These are phyloP conservation scores for Galerucella calmariensis DNA, from an alignment of 2,888 invertebrate species.

Conservation along the genomic window DNA sequence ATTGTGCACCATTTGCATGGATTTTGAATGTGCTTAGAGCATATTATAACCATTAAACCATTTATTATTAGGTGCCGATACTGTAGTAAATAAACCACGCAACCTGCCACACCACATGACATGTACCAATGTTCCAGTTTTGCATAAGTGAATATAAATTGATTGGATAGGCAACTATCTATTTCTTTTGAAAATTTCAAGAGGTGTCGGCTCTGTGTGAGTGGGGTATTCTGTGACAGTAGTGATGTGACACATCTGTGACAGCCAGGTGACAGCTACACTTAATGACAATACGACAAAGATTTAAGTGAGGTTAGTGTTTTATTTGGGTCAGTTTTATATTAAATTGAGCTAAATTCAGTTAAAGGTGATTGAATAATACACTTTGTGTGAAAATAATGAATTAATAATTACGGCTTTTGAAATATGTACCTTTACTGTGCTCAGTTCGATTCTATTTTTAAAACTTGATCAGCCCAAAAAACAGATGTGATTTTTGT, in stretches of 20 bases:
- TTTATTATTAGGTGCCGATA: no score
- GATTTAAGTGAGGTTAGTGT: conserved; percentile 50
- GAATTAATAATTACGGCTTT: conserved; percentile 13
- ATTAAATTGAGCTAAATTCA: conserved; percentile 38
- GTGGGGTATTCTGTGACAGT: conserved; percentile 10
- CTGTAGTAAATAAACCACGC: no score
- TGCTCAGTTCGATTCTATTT: conserved; percentile 41
- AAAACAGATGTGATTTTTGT: conserved; percentile 50
- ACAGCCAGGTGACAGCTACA: no score
- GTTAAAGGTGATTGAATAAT: conserved; percentile 19
- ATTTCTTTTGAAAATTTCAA: no score
- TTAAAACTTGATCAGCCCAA: conserved; percentile 43
- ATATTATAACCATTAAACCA: no score
- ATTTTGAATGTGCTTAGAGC: no score
- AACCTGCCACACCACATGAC: no score
- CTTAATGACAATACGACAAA: conserved; percentile 21
- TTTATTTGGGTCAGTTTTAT: conserved; percentile 50
- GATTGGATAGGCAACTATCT: no score
- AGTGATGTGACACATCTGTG: conserved; percentile 19
- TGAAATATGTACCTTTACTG: conserved; percentile 32
- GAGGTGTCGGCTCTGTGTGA: no score
- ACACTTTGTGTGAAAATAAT: conserved; percentile 17
- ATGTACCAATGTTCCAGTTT: no score
- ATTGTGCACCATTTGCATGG: no score
- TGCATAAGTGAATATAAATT: no score